Percentiles rank a stretch among this genome's conserved stretches.
phyloP scores from a whole-genome alignment of 2,888 invertebrate genomes.

The Phlogophora meticulosa region DNA sequence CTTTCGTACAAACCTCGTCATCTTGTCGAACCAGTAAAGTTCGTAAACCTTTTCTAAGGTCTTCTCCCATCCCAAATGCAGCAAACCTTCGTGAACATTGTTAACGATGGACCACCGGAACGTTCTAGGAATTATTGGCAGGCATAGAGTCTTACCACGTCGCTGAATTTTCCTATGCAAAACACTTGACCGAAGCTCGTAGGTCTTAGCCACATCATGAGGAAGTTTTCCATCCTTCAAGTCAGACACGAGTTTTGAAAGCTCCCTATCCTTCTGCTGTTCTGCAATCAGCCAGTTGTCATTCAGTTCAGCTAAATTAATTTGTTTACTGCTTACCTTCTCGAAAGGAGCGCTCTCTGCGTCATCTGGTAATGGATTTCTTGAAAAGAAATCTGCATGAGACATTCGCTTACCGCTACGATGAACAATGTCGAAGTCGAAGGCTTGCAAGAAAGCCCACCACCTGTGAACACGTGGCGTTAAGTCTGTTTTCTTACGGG shows the following conservation, averaged over 20 bases:
- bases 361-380: slow-evolving; percentile 33
- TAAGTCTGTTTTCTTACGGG: slow-evolving; percentile 18
- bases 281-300: background rate
- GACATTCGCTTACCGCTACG: slow-evolving; percentile 14
- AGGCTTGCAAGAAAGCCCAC: slow-evolving; percentile 26
- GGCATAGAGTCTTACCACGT: too few species aligned
- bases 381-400: slow-evolving; percentile 37
- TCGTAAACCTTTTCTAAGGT: too few species aligned
- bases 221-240: slow-evolving; percentile 26
- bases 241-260: slow-evolving; percentile 11
- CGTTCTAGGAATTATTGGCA: too few species aligned
- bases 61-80: too few species aligned
- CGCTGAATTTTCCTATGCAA: too few species aligned
- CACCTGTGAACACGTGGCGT: slow-evolving; percentile 28
- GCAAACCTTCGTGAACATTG: too few species aligned
- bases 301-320: slow-evolving; percentile 9
- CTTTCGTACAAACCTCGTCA: too few species aligned
- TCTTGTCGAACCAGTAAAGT: too few species aligned
- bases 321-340: slow-evolving; percentile 28
- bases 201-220: too few species aligned
- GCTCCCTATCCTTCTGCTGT: slow-evolving; percentile 17
- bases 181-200: too few species aligned
- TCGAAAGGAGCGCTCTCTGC: background rate
- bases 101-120: too few species aligned
- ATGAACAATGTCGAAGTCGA: slow-evolving; percentile 21